Base-by-base conservation (phyloP, 2,888 invertebrate genomes). In the Zeuzera pyrina region DNA sequence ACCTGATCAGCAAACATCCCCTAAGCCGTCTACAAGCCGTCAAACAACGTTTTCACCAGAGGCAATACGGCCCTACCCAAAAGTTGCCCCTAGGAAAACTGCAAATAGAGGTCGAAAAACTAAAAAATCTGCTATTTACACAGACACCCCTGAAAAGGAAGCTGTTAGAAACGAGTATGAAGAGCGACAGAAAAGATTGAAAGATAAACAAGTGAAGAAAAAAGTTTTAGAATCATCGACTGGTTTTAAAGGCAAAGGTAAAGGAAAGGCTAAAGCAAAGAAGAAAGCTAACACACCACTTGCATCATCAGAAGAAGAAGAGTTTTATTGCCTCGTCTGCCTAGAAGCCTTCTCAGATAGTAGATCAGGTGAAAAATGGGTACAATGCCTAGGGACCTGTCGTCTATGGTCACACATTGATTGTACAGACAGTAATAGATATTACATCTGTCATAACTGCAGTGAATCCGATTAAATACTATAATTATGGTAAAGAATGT, bases 121-220 rank as follows among this genome's bases (percentile, higher is more conserved):
- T 1, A 37, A 23, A 25, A 41, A 43, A 26, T 36, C 41, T 27
- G 29, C 46, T 5, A 41, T 49, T 11, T 46, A 41, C 24, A 49
- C 46, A 5, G 47, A 49, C 14, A 47, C 47, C 3, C 45, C 44
- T 2, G 43, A 45, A 33, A 47, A 49, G 28, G 44, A 45, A 29
- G 34, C 15, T 6, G 33, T 45, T n/a, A n/a, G n/a, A n/a, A n/a
- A n/a, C n/a, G n/a, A n/a, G n/a, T n/a, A n/a, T n/a, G n/a, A n/a
- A n/a, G n/a, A n/a, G n/a, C n/a, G n/a, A n/a, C n/a, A n/a, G n/a
- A n/a, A n/a, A n/a, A n/a, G n/a, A n/a, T n/a, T n/a, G n/a, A n/a
- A n/a, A n/a, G n/a, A n/a, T n/a, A n/a, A n/a, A n/a, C n/a, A n/a
- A n/a, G n/a, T n/a, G n/a, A n/a, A n/a, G n/a, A n/a, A n/a, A n/a